Conservation (phyloP, 2,113 vertebrate species). For the Himantopus leucocephalus region DNA sequence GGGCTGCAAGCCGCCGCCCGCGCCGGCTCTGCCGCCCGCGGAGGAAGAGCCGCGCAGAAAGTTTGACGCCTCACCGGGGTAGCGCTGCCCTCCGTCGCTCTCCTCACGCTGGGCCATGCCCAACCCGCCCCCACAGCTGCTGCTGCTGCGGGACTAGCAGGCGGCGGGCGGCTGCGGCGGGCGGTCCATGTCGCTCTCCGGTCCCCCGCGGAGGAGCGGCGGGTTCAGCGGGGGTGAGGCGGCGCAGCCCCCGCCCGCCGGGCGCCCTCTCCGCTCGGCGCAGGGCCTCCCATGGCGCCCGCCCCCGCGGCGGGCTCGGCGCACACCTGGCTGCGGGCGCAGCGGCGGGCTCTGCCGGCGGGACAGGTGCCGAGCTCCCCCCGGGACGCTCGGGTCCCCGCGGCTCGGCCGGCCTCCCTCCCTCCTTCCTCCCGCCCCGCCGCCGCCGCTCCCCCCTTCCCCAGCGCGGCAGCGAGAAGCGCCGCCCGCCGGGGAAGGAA, state of each 20-base stretch:
- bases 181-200: neutral
- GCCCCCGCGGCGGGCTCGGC: neutral
- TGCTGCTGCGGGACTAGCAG: neutral
- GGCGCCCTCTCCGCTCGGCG: neutral
- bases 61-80: constrained; percentile 26
- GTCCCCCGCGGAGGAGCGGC: neutral
- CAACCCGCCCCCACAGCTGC: neutral
- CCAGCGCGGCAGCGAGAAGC: neutral
- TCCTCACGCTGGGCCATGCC: constrained; percentile 52
- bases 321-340: neutral
- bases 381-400: neutral
- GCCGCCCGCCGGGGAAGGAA: neutral
- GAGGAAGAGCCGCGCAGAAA: neutral
- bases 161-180: neutral
- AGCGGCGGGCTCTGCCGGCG: neutral
- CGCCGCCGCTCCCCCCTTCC: neutral
- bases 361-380: neutral
- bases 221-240: neutral
- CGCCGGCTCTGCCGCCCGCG: neutral
- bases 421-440: neutral
- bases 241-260: neutral
- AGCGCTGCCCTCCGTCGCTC: constrained; percentile 16
- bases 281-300: neutral
- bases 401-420: neutral
- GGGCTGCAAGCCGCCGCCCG: neutral